These are phyloP conservation scores for Eurosta solidaginis DNA, from an alignment of 1,140 invertebrate genomes.

Conservation along the genomic window DNA sequence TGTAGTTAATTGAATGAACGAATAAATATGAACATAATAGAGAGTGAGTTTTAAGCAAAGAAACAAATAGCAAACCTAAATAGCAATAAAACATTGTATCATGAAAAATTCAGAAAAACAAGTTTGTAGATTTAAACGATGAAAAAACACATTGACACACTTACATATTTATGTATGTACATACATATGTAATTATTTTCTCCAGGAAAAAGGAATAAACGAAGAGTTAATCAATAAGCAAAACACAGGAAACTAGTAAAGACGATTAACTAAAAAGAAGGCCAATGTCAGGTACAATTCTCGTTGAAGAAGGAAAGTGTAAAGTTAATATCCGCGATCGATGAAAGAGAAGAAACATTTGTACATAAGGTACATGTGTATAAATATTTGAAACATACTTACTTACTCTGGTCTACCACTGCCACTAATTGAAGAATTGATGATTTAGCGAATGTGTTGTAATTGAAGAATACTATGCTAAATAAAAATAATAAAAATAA, in stretches of 20 bases:
- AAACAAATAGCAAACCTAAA: constrained; percentile 28
- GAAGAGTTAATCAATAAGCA: background rate
- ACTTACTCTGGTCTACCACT: constrained; percentile 26
- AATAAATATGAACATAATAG: background rate
- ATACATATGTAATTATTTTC: background rate
- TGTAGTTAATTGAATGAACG: constrained; percentile 14
- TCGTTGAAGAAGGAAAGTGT: too few species aligned
- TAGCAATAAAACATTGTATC: constrained; percentile 21
- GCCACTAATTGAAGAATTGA: constrained; percentile 27
- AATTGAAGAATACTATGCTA: background rate
- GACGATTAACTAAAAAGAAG: background rate
- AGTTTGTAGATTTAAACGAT: constrained; percentile 4
- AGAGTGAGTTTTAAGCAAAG: background rate
- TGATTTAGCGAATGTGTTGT: constrained; percentile 7
- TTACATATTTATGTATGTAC: background rate
- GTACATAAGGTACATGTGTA: too few species aligned
- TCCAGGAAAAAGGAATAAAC: background rate
- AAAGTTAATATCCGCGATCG: background rate
- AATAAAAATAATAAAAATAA: background rate
- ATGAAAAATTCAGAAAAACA: background rate
- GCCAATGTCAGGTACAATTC: too few species aligned
- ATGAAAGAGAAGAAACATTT: background rate
- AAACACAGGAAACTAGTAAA: background rate
- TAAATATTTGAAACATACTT: background rate
- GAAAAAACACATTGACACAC: background rate